Percentiles rank a stretch among this genome's conserved stretches.
Conservation (phyloP, 1,140 invertebrate genomes). For the Maniola jurtina region DNA sequence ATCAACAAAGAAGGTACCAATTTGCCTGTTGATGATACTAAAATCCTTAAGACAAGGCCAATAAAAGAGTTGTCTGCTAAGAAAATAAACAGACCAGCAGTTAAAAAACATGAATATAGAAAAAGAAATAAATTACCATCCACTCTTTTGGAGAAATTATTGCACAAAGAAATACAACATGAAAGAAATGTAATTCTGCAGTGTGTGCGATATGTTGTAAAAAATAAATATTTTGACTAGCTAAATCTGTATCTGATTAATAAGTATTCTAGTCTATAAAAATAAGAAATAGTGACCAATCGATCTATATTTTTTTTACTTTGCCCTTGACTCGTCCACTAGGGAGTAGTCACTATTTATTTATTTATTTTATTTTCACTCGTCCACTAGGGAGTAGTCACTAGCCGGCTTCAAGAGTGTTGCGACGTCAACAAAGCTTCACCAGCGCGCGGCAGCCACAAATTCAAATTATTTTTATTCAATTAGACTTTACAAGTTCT, state of each 20-base stretch:
- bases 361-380: too few species aligned
- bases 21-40: conserved; percentile 1
- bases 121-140: conserved; percentile 58
- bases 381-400: too few species aligned
- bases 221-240: conserved; percentile 83
- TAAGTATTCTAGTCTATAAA: too few species aligned
- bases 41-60: not conserved
- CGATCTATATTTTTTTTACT: not conserved
- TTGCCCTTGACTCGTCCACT: too few species aligned
- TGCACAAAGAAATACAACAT: conserved; percentile 82
- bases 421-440: too few species aligned
- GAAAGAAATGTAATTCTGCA: conserved; percentile 88
- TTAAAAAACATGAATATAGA: not conserved
- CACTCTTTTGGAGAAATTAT: conserved; percentile 80
- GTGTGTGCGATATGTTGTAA: conserved; percentile 85
- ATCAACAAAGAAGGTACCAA: conserved; percentile 39
- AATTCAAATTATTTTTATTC: too few species aligned
- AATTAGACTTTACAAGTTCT: too few species aligned
- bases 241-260: not conserved
- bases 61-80: conserved; percentile 16
- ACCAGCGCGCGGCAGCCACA: too few species aligned
- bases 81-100: not conserved
- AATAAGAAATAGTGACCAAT: too few species aligned
- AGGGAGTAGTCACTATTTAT: too few species aligned
- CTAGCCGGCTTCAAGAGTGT: too few species aligned